phyloP scores from a whole-genome alignment of 2,113 vertebrate species.

The Phasianus colchicus region DNA sequence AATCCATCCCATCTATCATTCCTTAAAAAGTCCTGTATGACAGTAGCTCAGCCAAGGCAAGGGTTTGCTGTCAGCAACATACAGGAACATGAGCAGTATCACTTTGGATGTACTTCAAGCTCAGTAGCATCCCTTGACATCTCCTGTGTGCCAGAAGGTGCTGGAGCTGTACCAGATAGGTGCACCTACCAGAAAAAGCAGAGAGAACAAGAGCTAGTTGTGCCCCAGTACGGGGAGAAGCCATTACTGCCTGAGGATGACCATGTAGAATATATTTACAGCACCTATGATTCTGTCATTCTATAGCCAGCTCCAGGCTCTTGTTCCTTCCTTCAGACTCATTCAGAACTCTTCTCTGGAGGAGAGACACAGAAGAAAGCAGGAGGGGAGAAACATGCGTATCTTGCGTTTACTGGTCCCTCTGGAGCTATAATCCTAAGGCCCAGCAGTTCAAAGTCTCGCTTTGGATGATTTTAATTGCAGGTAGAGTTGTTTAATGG shows the following conservation, averaged over 20 bases:
- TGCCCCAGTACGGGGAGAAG: not conserved
- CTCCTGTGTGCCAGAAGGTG: not conserved
- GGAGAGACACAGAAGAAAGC: not conserved
- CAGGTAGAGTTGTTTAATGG: not conserved
- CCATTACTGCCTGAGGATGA: fast-evolving
- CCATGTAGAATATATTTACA: not conserved
- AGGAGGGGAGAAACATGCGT: not conserved
- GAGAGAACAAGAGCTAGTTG: not conserved
- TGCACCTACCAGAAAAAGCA: not conserved
- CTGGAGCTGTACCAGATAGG: not conserved
- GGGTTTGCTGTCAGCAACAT: not conserved
- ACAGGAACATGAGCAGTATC: not conserved
- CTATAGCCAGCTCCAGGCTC: not conserved
- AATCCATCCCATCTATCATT: not conserved
- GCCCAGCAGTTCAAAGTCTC: not conserved
- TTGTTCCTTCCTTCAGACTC: not conserved
- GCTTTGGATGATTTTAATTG: not conserved
- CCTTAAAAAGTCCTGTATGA: not conserved
- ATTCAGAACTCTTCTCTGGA: not conserved
- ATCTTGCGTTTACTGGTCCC: not conserved
- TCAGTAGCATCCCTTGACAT: not conserved
- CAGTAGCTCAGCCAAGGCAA: not conserved
- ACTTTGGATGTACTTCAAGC: not conserved
- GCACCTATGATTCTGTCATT: not conserved
- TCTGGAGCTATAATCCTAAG: not conserved